Evolutionary conservation across 2,113 vertebrate species (phyloP).

Genomic region (Cynocephalus volans): DNA sequence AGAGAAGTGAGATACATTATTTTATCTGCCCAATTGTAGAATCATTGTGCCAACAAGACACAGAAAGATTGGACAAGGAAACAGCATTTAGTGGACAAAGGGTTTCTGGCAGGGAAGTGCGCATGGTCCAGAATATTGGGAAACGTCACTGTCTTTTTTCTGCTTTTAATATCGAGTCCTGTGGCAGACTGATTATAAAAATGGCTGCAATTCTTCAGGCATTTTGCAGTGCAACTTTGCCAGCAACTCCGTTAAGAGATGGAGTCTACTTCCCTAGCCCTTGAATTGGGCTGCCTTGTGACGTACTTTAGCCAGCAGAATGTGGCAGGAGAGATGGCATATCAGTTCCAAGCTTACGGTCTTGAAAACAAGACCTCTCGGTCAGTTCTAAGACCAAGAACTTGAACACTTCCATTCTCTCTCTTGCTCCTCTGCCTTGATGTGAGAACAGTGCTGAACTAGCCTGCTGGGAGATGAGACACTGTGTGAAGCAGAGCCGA

Average conservation of each 20-base stretch:
- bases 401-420: background rate
- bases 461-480: background rate
- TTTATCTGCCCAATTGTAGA: background rate
- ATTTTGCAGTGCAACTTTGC: background rate
- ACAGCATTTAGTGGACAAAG: background rate
- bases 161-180: background rate
- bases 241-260: background rate
- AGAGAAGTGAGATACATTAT: background rate
- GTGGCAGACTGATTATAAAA: background rate
- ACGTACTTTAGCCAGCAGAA: background rate
- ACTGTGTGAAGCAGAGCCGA: background rate
- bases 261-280: background rate
- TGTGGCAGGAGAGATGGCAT: background rate
- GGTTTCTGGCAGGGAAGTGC: background rate
- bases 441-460: background rate
- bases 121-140: background rate
- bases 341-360: background rate
- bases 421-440: background rate
- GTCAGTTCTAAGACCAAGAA: background rate
- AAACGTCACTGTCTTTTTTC: conserved; percentile 16
- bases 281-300: conserved; percentile 45
- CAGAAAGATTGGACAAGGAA: background rate
- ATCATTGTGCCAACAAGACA: background rate
- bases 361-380: background rate
- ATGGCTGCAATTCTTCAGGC: background rate